phyloP scores from a whole-genome alignment of 2,888 invertebrate genomes.

The Emesis furor region DNA sequence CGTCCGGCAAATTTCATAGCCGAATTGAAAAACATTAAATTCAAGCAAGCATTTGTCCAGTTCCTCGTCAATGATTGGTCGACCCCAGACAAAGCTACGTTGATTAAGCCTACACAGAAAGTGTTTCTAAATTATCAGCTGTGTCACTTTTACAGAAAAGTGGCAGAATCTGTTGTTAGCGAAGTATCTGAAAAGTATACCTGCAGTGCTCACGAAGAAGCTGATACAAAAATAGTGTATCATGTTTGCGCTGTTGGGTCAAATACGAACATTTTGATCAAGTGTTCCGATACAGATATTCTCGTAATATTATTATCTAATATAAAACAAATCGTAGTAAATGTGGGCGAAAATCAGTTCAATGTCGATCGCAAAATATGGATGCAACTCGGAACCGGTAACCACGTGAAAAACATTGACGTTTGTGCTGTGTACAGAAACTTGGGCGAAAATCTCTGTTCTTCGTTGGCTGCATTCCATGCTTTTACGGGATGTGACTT shows the following conservation, averaged over 20 bases:
- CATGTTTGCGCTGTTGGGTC: constrained; percentile 40
- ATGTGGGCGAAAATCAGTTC: constrained; percentile 34
- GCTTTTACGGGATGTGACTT: constrained; percentile 50
- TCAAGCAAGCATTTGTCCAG: constrained; percentile 33
- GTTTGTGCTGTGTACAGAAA: too few species aligned
- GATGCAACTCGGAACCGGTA: constrained; percentile 42
- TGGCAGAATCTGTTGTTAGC: constrained; percentile 30
- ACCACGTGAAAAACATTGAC: constrained; percentile 54
- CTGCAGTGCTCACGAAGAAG: constrained; percentile 50
- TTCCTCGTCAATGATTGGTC: constrained; percentile 39
- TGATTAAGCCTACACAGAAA: constrained; percentile 36
- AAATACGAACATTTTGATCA: constrained; percentile 35
- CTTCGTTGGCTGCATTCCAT: constrained; percentile 38
- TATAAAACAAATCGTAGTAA: constrained; percentile 33
- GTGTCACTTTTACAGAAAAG: constrained; percentile 4
- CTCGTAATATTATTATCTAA: constrained; percentile 38
- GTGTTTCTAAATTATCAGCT: constrained; percentile 28
- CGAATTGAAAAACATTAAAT: constrained; percentile 41
- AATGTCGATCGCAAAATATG: constrained; percentile 40
- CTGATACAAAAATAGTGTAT: constrained; percentile 37
- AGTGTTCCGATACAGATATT: constrained; percentile 48
- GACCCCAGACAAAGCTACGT: constrained; percentile 28
- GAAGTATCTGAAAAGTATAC: constrained; percentile 36
- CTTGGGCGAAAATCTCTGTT: too few species aligned
- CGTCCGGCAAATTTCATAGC: constrained; percentile 35